Evolutionary conservation across 1,140 invertebrate genomes (phyloP), one percentile per base, ranked within the genome.

Genomic region (Yoshiicerus persimilis): DNA sequence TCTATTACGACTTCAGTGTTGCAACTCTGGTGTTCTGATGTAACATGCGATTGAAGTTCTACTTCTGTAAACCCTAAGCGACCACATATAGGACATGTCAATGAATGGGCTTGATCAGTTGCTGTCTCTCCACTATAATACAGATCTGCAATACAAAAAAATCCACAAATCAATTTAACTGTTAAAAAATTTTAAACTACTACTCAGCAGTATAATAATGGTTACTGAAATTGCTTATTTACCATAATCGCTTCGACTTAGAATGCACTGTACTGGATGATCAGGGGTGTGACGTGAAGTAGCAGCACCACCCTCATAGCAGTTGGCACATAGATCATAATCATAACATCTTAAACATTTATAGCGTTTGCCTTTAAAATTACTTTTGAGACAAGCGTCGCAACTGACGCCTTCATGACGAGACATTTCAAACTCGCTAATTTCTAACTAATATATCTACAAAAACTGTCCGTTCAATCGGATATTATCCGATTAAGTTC

Each of bases 291-390:
- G 98, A 91, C 97, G 95, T 86, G 97, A 97, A 90, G 97, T 98
- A 86, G 96, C 97, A 77, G 97, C 97, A 91, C 98, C 97, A 92
- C 96, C 95, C 93, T 99, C 98, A 93, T 98, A 99, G 93, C 98
- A 99, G 91, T 95, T 96, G 91, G 97, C 96, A 94, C 98, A 99
- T 91, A 99, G 95, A 94, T 99, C 98, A 94, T 99, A 99, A 94
- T 99, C 98, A 93, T 98, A 99, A 93, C 98, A 99, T 91, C 99
- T 96, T 92, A 99, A 95, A 95, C 98, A 99, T 95, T 99, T 99
- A 93, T 98, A 99, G 92, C 98, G 95, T 93, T 97, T 96, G 91
- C 98, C 98, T 93, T 96, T 95, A 93, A 99, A 99, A 94, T 99
- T 99, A 92, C 96, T 97, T 94, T 99, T 99, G 93, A 99, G 95